Evolutionary conservation across 2,113 vertebrate species (phyloP), one percentile per base, ranked within the genome.

Genomic region (Rafetus swinhoei): DNA sequence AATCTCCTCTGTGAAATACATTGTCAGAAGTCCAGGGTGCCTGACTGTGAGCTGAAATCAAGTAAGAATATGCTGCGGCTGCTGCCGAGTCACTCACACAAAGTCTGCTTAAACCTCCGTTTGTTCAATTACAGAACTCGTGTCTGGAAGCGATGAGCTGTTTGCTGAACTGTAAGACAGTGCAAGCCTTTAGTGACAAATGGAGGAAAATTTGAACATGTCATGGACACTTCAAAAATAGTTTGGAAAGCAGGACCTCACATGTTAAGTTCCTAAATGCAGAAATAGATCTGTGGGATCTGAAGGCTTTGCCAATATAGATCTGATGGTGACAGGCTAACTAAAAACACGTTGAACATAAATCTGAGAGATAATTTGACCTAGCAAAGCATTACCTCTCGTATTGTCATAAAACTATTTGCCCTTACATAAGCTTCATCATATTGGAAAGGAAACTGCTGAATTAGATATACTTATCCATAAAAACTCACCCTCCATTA

Each of bases 281-380:
- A 1, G 18, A n/a, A n/a, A 12, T 29, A 55, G 3, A 39, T 81
- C n/a, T 85, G 72, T 0, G 0, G n/a, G 1, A 24, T n/a, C 62
- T 56, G 21, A 87, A 69, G 8, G 2, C 2, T 82, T 90, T 81
- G 6, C 35, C 62, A n/a, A 4, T n/a, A n/a, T 69, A 18, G 7
- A 69, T n/a, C 62, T n/a, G 29, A 69, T n/a, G 35, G 65, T 19
- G 32, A 35, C 65, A 11, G 65, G n/a, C 65, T n/a, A 72, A 72
- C 53, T 54, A 11, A 54, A 54, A 12, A 21, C 18, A 35, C 11
- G 65, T 35, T 35, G n/a, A 35, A 72, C n/a, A 35, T 72, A 72
- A 72, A 72, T 35, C 29, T n/a, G 62, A 69, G 15, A n/a, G 62
- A n/a, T 18, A n/a, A n/a, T 69, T 32, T 69, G 62, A 45, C 9